Conservation (phyloP, 2,888 invertebrate species). For the Gasteruption jaculator region DNA sequence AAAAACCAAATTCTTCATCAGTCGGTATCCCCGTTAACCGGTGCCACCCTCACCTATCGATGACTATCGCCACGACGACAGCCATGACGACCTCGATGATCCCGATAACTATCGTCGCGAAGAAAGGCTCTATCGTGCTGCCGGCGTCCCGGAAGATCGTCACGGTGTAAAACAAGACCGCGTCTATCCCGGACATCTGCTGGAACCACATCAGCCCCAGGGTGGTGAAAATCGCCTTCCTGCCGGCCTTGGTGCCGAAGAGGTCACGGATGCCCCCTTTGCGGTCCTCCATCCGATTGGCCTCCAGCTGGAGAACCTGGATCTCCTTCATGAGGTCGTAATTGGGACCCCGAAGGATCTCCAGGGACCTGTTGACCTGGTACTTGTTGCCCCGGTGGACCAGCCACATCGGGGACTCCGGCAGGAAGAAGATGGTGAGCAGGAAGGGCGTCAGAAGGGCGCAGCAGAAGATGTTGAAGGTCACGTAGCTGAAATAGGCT, state of each 20-base stretch:
- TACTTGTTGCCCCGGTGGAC: conserved; percentile 30
- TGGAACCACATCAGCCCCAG: conserved; percentile 57
- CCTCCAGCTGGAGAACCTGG: conserved; percentile 33
- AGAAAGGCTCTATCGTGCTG: conserved; percentile 43
- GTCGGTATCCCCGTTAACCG: no score
- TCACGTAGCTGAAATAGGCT: conserved; percentile 47
- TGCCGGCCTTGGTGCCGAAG: conserved; percentile 37
- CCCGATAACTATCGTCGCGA: conserved; percentile 55
- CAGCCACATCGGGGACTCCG: conserved; percentile 43
- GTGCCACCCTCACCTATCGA: conserved; percentile 45
- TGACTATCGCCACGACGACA: conserved; percentile 44
- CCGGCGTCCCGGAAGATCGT: conserved; percentile 50
- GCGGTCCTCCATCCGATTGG: conserved; percentile 32
- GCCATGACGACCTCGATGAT: conserved; percentile 52
- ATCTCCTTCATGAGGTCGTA: conserved; percentile 37
- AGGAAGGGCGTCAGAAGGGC: conserved; percentile 46
- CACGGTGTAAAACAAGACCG: conserved; percentile 50
- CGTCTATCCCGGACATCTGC: conserved; percentile 53
- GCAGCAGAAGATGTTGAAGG: conserved; percentile 49
- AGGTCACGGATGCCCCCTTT: conserved; percentile 40
- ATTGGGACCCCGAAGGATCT: conserved; percentile 29
- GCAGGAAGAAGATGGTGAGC: conserved; percentile 36
- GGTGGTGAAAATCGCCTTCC: conserved; percentile 51
- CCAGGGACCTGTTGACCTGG: conserved; percentile 31
- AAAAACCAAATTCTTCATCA: no score